A percentile compares a stretch with the other conserved stretches of the same genome.
Conservation (phyloP, 1,140 invertebrate genomes). For the Euglossa dilemma region DNA sequence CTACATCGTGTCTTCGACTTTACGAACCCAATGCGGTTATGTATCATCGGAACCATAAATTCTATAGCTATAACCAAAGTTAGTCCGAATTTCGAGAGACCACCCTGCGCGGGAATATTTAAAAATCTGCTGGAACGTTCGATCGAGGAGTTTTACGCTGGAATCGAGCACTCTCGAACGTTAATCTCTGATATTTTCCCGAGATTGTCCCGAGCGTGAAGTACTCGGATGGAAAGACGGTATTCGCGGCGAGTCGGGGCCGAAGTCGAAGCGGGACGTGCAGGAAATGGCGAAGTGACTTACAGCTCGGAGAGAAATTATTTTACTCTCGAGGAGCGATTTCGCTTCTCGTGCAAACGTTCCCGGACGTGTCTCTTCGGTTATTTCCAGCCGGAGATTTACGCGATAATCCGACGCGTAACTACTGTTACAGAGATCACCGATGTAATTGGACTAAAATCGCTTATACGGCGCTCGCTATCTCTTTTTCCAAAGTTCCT, state of each 20-base stretch:
- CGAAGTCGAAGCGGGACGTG: conserved; percentile 29
- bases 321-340: not conserved
- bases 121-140: not conserved
- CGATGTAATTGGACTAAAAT: not conserved
- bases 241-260: not conserved
- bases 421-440: not conserved
- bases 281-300: conserved; percentile 21
- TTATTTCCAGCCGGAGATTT: not conserved
- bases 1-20: no score
- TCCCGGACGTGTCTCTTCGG: not conserved
- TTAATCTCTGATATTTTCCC: conserved; percentile 12
- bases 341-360: not conserved
- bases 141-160: not conserved
- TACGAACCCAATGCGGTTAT: no score
- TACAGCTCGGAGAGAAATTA: conserved; percentile 11
- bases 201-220: not conserved
- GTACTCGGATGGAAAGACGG: not conserved
- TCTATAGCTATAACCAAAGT: no score
- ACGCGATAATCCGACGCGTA: not conserved
- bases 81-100: not conserved
- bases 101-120: not conserved
- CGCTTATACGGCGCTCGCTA: not conserved
- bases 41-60: no score
- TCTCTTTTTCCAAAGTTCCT: not conserved
- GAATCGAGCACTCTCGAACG: not conserved